phyloP scores from a whole-genome alignment of 2,797 vertebrate species.

The Pyrocephalus nanus region DNA sequence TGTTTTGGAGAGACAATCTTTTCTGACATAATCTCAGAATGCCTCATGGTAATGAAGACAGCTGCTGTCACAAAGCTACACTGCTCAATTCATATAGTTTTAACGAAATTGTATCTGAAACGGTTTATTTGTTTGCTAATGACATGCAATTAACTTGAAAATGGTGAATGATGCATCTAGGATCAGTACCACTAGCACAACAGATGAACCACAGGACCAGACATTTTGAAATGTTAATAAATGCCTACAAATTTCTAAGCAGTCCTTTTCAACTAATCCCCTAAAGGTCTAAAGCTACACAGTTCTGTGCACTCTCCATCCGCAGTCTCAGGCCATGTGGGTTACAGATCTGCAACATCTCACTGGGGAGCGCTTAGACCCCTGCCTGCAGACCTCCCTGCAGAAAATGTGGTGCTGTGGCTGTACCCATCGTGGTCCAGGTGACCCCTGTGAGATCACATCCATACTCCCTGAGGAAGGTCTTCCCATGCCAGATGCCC shows the following conservation, averaged over 20 bases:
- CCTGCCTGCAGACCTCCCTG: background rate
- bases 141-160: background rate
- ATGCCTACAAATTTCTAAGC: background rate
- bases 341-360: accelerated
- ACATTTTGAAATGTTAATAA: background rate
- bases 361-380: accelerated
- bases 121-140: background rate
- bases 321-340: accelerated
- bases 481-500: accelerated
- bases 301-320: background rate
- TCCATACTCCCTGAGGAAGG: background rate
- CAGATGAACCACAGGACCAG: background rate
- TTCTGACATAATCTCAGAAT: background rate
- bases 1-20: background rate
- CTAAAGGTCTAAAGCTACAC: background rate
- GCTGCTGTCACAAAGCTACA: background rate
- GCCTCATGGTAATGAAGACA: background rate
- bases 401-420: background rate
- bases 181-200: background rate
- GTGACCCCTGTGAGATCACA: background rate
- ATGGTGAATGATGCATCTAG: background rate
- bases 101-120: background rate
- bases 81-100: background rate
- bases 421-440: background rate
- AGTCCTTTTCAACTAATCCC: background rate